Percentiles rank a stretch among this genome's conserved stretches.
These are phyloP conservation scores for Polylopha cassiicola DNA, from an alignment of 2,888 invertebrate genomes.

Conservation along the genomic window DNA sequence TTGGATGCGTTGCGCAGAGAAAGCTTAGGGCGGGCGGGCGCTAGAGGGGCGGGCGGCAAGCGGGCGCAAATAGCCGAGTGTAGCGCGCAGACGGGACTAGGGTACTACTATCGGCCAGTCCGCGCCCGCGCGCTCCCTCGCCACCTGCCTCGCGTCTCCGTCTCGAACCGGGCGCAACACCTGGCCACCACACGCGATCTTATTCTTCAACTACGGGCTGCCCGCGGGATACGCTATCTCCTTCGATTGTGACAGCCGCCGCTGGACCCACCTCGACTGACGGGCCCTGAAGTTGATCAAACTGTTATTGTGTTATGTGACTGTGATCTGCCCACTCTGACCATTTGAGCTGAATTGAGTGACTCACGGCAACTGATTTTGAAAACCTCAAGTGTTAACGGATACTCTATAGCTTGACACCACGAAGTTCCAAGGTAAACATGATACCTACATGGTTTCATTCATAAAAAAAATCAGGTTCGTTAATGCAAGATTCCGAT, in stretches of 20 bases:
- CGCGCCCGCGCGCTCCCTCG: conserved; percentile 43
- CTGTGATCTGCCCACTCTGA: too few relatives aligned
- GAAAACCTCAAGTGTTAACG: too few relatives aligned
- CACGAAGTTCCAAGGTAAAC: too few relatives aligned
- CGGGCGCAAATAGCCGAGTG: conserved; percentile 70
- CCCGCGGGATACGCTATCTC: conserved; percentile 17
- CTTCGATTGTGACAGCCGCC: conserved; percentile 23
- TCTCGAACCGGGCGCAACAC: conserved; percentile 22
- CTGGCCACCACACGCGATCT: conserved; percentile 15
- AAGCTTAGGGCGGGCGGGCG: conserved; percentile 56
- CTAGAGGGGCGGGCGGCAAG: conserved; percentile 56
- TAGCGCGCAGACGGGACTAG: conserved; percentile 62
- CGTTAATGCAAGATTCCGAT: too few relatives aligned
- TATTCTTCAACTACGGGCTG: conserved; percentile 23
- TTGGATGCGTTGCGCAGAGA: conserved; percentile 65
- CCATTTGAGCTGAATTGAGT: too few relatives aligned
- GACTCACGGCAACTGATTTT: too few relatives aligned
- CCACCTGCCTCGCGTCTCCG: conserved; percentile 23
- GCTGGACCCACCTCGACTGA: conserved; percentile 21
- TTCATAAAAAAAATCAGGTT: too few relatives aligned
- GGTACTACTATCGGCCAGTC: too few relatives aligned
- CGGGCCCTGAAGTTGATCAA: conserved; percentile 12
- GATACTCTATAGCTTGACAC: too few relatives aligned
- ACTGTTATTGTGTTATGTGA: not conserved
- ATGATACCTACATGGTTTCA: too few relatives aligned